Evolutionary conservation across 2,113 vertebrate genomes (phyloP).

Genomic region (Oophaga pumilio): DNA sequence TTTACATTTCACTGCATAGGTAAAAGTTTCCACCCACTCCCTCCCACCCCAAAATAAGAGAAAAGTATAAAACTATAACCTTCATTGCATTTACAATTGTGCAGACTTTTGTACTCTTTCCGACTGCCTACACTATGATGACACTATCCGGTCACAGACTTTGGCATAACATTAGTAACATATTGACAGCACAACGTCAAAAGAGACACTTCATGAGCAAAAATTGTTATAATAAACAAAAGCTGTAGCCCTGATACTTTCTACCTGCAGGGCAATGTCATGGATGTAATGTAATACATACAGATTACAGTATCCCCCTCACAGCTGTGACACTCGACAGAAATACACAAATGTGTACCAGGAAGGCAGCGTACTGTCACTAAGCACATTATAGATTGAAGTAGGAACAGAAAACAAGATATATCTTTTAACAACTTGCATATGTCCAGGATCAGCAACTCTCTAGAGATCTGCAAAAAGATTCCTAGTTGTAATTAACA

Average conservation of each 20-base stretch:
- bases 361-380: neutral
- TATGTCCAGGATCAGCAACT: neutral
- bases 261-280: neutral
- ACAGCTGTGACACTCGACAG: neutral
- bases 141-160: neutral
- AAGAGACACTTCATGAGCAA: neutral
- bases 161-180: neutral
- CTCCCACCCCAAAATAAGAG: too few relatives aligned
- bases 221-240: too few relatives aligned
- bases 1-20: too few relatives aligned
- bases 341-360: neutral
- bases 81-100: too few relatives aligned
- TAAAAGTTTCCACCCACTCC: too few relatives aligned
- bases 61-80: too few relatives aligned
- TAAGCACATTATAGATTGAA: neutral
- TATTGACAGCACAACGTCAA: neutral
- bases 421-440: neutral
- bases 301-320: neutral
- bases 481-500: neutral
- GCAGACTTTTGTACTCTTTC: too few relatives aligned
- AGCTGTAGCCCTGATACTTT: too few relatives aligned
- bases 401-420: neutral
- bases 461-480: neutral
- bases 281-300: neutral
- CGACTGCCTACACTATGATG: too few relatives aligned